A percentile compares a stretch with the other conserved stretches of the same genome.
Conservation (phyloP, 53 echinoderm and acorn worm species). For the Luidia sarsii region DNA sequence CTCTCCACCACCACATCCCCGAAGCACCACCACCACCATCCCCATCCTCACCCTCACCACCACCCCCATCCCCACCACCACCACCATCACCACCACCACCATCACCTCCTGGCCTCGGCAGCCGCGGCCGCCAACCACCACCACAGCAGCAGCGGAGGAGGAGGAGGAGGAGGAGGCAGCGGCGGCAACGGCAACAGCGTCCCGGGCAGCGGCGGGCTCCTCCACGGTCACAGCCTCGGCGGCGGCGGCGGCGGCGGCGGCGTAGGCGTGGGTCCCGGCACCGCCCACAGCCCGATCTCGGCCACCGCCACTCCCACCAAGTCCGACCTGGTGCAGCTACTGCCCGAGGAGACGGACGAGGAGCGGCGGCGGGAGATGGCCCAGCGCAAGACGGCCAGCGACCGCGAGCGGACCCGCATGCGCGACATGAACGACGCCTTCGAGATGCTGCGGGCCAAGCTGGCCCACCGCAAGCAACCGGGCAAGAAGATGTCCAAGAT, state of each 20-base stretch:
- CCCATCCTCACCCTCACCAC: background rate
- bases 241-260: no score
- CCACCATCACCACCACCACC: background rate
- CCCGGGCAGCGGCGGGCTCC: no score
- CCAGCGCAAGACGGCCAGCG: conserved; percentile 86
- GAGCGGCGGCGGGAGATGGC: conserved; percentile 87
- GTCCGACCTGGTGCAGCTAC: conserved; percentile 27
- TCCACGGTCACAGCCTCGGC: background rate
- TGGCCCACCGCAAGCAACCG: conserved; percentile 95
- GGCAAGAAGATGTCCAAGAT: conserved; percentile 99
- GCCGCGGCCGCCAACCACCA: no score
- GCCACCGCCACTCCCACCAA: background rate
- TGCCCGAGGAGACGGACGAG: conserved; percentile 68
- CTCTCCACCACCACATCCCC: conserved; percentile 17
- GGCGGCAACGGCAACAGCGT: no score
- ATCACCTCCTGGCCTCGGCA: no score
- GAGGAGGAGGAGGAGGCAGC: no score
- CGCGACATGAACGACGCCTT: conserved; percentile 99
- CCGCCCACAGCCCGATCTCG: background rate
- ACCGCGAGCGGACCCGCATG: conserved; percentile 89
- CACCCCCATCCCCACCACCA: background rate
- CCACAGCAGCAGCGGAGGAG: no score
- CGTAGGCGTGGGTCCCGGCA: no score
- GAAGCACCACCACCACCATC: conserved; percentile 7
- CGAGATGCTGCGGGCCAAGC: conserved; percentile 85